Evolutionary conservation across 2,888 invertebrate species (phyloP), one percentile per base, ranked within the genome.

Genomic region (Nomada fabriciana): DNA sequence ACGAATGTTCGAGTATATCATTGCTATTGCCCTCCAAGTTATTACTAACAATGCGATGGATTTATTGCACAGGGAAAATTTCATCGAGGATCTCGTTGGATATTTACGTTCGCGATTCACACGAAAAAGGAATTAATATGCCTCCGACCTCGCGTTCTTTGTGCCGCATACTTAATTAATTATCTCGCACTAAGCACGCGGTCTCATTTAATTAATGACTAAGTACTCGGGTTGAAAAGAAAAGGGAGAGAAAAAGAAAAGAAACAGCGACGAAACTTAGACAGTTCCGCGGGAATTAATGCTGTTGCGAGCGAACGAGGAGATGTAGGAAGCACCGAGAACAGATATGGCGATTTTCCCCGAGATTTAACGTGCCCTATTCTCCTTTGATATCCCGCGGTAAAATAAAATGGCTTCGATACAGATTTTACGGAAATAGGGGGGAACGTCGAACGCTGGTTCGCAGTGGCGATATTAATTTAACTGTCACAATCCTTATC

Each of bases 381-480:
- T 65, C 23, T 10, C 52, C 11, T n/a, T 52, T 11, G 11, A 13
- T 20, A 18, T 55, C 23, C 18, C 5, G 20, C 1, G 15, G 57
- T 59, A 59, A 15, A 59, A 29, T 29, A 15, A 5, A 15, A 36
- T 36, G 36, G 36, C 4, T 60, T 29, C 25, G 43, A 43, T 23
- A 20, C 36, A 13, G 18, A 53, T 42, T 59, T 43, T 43, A 25
- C 25, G 52, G 25, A 11, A 25, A 29, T 36, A 15, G 20, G 18
- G 4, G 50, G 4, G 5, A 4, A 1, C 4, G 10, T 36, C 36
- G 20, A 57, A 57, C 25, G 10, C 5, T 2, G 1, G 60, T 15
- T 11, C 0, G n/a, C n/a, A 36, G 18, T 7, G 18, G 20, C 29
- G 23, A 29, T 70, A 61, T 70, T 43, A 75, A 69, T 69, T 75